A percentile compares a stretch with the other conserved stretches of the same genome.
phyloP scores from a whole-genome alignment of 2,888 invertebrate genomes.

The Emmelina monodactyla region DNA sequence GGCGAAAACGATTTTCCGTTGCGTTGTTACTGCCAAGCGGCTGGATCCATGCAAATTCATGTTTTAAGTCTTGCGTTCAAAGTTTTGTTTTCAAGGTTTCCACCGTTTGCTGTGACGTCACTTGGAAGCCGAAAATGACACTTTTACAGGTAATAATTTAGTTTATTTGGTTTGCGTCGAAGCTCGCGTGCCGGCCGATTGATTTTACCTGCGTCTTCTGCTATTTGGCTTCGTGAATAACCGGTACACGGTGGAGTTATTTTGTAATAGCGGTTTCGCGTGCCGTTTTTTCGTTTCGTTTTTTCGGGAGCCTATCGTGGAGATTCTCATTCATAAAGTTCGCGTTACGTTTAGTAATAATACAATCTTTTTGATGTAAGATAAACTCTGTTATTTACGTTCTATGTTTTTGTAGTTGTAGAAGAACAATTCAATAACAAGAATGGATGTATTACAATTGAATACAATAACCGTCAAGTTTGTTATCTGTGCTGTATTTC shows the following conservation, averaged over 20 bases:
- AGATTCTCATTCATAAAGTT: conserved; percentile 21
- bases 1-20: conserved; percentile 37
- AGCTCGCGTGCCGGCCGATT: conserved; percentile 61
- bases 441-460: not conserved
- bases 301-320: conserved; percentile 24
- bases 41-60: conserved; percentile 20
- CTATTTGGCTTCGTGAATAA: conserved; percentile 59
- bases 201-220: conserved; percentile 61
- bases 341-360: conserved; percentile 15
- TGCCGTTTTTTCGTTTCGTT: conserved; percentile 32
- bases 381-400: conserved; percentile 12
- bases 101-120: conserved; percentile 43
- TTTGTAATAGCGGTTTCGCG: conserved; percentile 58
- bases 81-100: conserved; percentile 21
- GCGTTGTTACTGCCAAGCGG: conserved; percentile 23
- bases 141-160: conserved; percentile 65
- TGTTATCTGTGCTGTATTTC: conserved; percentile 24
- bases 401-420: conserved; percentile 3
- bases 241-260: conserved; percentile 52
- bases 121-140: conserved; percentile 61
- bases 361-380: conserved; percentile 14
- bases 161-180: conserved; percentile 61
- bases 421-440: not conserved
- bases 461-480: conserved; percentile 1
- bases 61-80: conserved; percentile 20